Evolutionary conservation across 1,140 invertebrate species (phyloP), one percentile per base, ranked within the genome.

Genomic region (Brachionus rubens): DNA sequence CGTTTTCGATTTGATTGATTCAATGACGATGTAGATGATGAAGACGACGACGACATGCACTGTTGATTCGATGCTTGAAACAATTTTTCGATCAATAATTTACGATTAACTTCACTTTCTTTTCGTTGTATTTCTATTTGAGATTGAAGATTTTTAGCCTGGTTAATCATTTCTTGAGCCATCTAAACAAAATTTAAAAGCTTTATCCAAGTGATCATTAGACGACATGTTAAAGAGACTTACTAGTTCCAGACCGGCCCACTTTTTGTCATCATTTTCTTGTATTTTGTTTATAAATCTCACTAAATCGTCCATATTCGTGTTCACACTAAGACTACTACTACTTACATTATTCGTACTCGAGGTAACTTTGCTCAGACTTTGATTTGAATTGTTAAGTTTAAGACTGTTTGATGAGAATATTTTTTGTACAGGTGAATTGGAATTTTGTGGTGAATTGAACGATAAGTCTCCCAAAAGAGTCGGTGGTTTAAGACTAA

Each of bases 401-500:
- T 36, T 14, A 16, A 5, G 30, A 6, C 6, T 59, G 16, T 21
- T 41, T 1, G 50, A 54, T 10, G 50, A 3, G 9, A 65, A 36
- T 2, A 65, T 41, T 43, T 65, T 59, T 21, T 59, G 54, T 6
- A 59, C 21, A 6, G 54, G 54, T 33, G 54, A 59, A 9, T 14
- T 59, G 19, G 54, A 59, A 36, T 59, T 59, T 59, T 59, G 54
- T 16, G 54, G 30, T 16, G 54, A 59, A 16, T 59, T 33, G 33
- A 59, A 59, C n/a, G 54, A 16, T 33, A 59, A 6, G 7, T 59
- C 54, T 6, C 36, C 24, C 16, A 65, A 24, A 12, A 65, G 21
- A 65, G 59, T 52, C 19, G 68, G 68, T 36, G 68, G 68, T 33
- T 72, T 72, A 33, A 72, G 50, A n/a, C 68, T 72, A 21, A 72